Percentiles rank a stretch among this genome's conserved stretches.
These are phyloP conservation scores for Cancer borealis DNA, from an alignment of 2,888 invertebrate species.

Conservation along the genomic window DNA sequence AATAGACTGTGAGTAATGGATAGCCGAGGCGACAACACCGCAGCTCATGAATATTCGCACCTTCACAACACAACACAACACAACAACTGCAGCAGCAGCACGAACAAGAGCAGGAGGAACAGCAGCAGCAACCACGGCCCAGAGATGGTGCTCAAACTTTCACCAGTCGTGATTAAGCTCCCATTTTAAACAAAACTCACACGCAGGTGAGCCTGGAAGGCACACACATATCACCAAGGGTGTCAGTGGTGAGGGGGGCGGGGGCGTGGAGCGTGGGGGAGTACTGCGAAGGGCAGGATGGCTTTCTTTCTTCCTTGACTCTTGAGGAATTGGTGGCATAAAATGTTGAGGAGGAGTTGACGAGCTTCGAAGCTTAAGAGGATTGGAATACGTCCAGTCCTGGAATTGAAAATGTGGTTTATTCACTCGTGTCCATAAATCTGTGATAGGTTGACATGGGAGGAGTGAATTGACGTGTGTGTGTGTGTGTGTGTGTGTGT, in stretches of 20 bases:
- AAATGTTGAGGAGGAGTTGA: not conserved
- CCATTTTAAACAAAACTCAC: not conserved
- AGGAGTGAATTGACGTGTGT: slow-evolving; percentile 3
- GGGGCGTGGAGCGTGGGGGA: not conserved
- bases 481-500: slow-evolving; percentile 25
- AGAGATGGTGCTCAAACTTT: not conserved
- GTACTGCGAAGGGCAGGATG: not conserved
- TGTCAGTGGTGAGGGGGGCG: not conserved
- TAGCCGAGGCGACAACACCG: slow-evolving; percentile 17
- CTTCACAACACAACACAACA: not conserved
- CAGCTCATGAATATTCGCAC: not conserved
- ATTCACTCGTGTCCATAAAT: not conserved
- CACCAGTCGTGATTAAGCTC: not conserved
- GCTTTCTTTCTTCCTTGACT: not conserved
- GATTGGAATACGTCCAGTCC: not conserved
- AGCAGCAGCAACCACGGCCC: not conserved
- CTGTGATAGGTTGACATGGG: slow-evolving; percentile 5
- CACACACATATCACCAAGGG: not conserved
- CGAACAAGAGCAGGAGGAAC: not conserved
- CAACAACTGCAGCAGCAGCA: not conserved
- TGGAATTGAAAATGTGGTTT: slow-evolving; percentile 1
- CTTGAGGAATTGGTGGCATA: not conserved
- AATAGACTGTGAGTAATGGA: slow-evolving; percentile 8
- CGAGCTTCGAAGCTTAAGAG: slow-evolving; percentile 6
- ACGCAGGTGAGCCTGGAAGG: not conserved